Evolutionary conservation across 2,113 vertebrate genomes (phyloP), one percentile per base, ranked within the genome.

Genomic region (Strix uralensis): DNA sequence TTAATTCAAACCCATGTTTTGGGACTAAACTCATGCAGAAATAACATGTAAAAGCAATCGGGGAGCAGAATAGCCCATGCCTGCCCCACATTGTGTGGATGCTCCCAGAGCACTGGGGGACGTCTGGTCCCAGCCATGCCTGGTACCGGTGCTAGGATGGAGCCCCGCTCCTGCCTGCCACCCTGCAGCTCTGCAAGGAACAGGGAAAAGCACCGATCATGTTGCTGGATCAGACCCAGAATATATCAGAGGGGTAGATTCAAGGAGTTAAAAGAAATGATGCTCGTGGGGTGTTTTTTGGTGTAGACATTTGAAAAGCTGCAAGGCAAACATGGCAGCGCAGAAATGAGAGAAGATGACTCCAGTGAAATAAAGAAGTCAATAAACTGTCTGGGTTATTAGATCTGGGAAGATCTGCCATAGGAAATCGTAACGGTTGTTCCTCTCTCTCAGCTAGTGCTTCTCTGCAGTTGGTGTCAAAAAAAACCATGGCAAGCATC

Each of bases 71-170:
- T 27, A 63, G 65, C 38, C 38, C 49, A 7, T 2, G 4, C 29
- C n/a, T 44, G 69, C 25, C 46, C 52, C 2, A 0, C 29, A 13
- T 44, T 3, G 1, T 6, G n/a, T 30, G 27, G 47, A 18, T 51
- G 42, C 9, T 70, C 58, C 36, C 17, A 26, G 36, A 19, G 10
- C 2, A 1, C 42, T 25, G 57, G 29, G 23, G 15, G 7, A 54
- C 0, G 0, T 21, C 40, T 52, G 57, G 27, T 67, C 29, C 61
- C 10, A 7, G 44, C 27, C 2, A 1, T 42, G 30, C n/a, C 40
- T 1, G 2, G 34, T 42, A 20, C 57, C 2, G 1, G 51, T 11
- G 61, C 34, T 32, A 36, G 30, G 54, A 46, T 29, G 38, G 23
- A 61, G 34, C 54, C 34, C 1, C 0, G 69, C n/a, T 88, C 40